phyloP scores from a whole-genome alignment of 2,888 invertebrate species.

The Papilio demoleus region DNA sequence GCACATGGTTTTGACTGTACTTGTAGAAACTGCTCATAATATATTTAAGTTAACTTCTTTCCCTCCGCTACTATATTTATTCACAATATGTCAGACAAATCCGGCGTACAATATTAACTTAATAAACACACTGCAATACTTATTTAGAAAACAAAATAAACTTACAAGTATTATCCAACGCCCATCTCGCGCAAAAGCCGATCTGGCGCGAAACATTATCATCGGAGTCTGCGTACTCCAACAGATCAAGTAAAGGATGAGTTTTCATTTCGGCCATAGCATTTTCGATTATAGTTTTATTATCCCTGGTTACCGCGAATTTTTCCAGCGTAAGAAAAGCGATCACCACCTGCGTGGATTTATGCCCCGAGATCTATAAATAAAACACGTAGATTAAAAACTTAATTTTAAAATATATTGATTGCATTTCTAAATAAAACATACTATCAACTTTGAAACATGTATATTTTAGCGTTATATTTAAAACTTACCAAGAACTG shows the following conservation, averaged over 20 bases:
- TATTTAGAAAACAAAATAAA: slow-evolving; percentile 33
- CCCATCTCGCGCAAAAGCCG: slow-evolving; percentile 97
- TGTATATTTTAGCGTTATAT: too few species aligned
- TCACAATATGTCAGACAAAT: too few species aligned
- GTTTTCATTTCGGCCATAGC: slow-evolving; percentile 82
- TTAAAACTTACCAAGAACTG: not conserved
- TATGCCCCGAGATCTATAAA: slow-evolving; percentile 65
- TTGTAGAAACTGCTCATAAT: too few species aligned
- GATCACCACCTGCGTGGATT: slow-evolving; percentile 91
- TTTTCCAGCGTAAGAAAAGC: slow-evolving; percentile 96
- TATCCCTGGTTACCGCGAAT: slow-evolving; percentile 96
- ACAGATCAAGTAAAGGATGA: slow-evolving; percentile 88
- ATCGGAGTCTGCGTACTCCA: slow-evolving; percentile 84
- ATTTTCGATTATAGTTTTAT: slow-evolving; percentile 90
- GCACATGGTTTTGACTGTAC: too few species aligned
- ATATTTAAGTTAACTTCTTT: too few species aligned
- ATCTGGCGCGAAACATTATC: slow-evolving; percentile 91
- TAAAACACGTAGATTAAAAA: not conserved
- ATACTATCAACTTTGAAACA: too few species aligned
- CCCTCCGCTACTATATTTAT: too few species aligned
- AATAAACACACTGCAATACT: too few species aligned
- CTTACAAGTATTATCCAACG: slow-evolving; percentile 92
- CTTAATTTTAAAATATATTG: not conserved
- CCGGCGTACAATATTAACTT: too few species aligned
- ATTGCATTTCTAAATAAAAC: too few species aligned